Percentiles rank a stretch among this genome's conserved stretches.
Evolutionary conservation across 2,797 vertebrate species (phyloP).

Genomic region (Sebastes iracundus): DNA sequence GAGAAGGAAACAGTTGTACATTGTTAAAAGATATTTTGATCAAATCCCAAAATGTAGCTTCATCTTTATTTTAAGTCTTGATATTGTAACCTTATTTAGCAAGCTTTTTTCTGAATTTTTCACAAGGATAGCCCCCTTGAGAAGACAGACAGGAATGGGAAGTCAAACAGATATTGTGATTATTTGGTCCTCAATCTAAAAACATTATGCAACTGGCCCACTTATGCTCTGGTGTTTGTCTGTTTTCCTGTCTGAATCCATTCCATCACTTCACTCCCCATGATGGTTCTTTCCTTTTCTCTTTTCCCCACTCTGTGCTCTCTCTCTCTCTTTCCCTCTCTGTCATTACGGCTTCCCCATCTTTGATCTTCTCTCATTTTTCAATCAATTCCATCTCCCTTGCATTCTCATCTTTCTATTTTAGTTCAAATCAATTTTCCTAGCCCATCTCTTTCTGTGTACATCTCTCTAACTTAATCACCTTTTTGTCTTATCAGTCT

Average conservation of each 20-base stretch:
- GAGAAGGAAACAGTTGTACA: not conserved
- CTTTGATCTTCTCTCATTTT: slow-evolving; percentile 48
- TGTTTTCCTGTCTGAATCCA: slow-evolving; percentile 58
- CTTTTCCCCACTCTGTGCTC: not conserved
- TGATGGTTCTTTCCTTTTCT: slow-evolving; percentile 4
- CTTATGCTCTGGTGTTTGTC: slow-evolving; percentile 42
- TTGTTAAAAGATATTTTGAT: not conserved
- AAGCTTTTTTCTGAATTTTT: not conserved
- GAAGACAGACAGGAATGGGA: not conserved
- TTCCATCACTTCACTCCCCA: slow-evolving; percentile 41
- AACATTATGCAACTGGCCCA: slow-evolving; percentile 53
- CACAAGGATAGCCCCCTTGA: not conserved
- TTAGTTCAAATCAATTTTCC: slow-evolving; percentile 21
- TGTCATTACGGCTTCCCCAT: slow-evolving; percentile 9
- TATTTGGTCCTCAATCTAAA: slow-evolving; percentile 13
- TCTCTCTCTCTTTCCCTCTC: not conserved
- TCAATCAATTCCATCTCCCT: slow-evolving; percentile 24
- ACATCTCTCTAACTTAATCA: slow-evolving; percentile 1
- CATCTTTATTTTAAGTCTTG: not conserved
- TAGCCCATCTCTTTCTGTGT: not conserved
- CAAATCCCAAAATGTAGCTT: not conserved
- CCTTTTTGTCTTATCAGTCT: slow-evolving; percentile 6
- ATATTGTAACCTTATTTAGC: not conserved
- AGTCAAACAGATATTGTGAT: slow-evolving; percentile 11
- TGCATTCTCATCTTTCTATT: slow-evolving; percentile 3